phyloP scores from a whole-genome alignment of 1,140 invertebrate species.

The Aphis gossypii region DNA sequence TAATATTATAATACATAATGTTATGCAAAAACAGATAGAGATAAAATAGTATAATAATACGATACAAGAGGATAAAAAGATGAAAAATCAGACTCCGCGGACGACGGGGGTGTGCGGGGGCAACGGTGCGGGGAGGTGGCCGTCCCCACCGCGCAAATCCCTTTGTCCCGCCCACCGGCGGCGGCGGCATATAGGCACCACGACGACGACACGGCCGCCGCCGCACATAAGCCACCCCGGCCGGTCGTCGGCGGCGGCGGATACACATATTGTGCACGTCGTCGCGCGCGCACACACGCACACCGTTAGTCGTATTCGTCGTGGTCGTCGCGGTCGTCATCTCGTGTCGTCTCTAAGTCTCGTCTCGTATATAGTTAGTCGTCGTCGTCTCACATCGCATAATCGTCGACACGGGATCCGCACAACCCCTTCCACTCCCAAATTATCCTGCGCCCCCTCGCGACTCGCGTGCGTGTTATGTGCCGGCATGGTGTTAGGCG shows the following conservation, averaged over 20 bases:
- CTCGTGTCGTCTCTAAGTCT: neutral
- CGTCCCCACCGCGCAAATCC: slow-evolving; percentile 53
- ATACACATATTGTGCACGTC: slow-evolving; percentile 56
- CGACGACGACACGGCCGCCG: slow-evolving; percentile 20
- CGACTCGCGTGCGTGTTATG: slow-evolving; percentile 40
- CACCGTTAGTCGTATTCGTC: neutral
- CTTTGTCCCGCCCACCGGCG: slow-evolving; percentile 50
- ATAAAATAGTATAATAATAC: neutral
- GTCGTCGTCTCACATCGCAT: neutral
- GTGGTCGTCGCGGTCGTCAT: neutral
- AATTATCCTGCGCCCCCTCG: neutral
- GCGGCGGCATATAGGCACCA: neutral
- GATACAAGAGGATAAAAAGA: slow-evolving; percentile 10
- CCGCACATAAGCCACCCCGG: slow-evolving; percentile 51
- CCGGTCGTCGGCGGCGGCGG: slow-evolving; percentile 40
- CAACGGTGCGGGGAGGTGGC: neutral
- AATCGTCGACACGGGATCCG: neutral
- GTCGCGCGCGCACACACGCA: slow-evolving; percentile 43
- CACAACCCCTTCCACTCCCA: too few relatives aligned
- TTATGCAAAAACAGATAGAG: slow-evolving; percentile 4
- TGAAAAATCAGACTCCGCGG: slow-evolving; percentile 30
- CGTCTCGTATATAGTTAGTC: neutral
- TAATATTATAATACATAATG: neutral
- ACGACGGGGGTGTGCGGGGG: neutral
- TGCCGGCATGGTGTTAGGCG: slow-evolving; percentile 31